phyloP scores from a whole-genome alignment of 2,888 invertebrate genomes.

The Meghimatium bilineatum region DNA sequence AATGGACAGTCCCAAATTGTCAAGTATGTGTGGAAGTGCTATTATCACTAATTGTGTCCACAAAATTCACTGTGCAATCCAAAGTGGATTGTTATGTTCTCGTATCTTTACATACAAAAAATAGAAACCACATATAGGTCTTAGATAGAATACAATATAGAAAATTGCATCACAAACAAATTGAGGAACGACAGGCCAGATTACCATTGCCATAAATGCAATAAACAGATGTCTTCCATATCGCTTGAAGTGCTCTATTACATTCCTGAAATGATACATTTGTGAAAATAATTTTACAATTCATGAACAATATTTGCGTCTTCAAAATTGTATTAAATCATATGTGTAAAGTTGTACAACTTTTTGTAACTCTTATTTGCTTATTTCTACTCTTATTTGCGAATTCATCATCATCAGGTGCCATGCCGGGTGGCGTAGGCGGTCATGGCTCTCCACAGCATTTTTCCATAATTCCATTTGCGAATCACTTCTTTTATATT shows the following conservation, averaged over 20 bases:
- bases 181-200: constrained; percentile 67
- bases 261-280: constrained; percentile 55
- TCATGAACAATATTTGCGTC: neutral
- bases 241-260: constrained; percentile 45
- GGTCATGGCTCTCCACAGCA: too few relatives aligned
- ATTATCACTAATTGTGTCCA: neutral
- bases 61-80: neutral
- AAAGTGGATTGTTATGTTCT: neutral
- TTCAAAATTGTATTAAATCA: neutral
- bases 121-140: constrained; percentile 52
- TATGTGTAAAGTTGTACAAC: too few relatives aligned
- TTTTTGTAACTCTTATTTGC: too few relatives aligned
- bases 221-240: constrained; percentile 57
- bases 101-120: constrained; percentile 20
- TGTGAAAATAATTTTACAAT: neutral
- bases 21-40: neutral
- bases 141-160: constrained; percentile 64
- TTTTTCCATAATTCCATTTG: too few relatives aligned
- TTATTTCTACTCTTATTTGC: too few relatives aligned
- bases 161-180: constrained; percentile 66
- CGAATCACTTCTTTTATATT: too few relatives aligned
- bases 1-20: neutral
- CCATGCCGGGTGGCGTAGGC: too few relatives aligned
- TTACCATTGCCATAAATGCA: constrained; percentile 56
- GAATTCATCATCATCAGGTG: too few relatives aligned